These are phyloP conservation scores for Aselliscus stoliczkanus DNA, from an alignment of 2,797 vertebrate genomes.

Conservation along the genomic window DNA sequence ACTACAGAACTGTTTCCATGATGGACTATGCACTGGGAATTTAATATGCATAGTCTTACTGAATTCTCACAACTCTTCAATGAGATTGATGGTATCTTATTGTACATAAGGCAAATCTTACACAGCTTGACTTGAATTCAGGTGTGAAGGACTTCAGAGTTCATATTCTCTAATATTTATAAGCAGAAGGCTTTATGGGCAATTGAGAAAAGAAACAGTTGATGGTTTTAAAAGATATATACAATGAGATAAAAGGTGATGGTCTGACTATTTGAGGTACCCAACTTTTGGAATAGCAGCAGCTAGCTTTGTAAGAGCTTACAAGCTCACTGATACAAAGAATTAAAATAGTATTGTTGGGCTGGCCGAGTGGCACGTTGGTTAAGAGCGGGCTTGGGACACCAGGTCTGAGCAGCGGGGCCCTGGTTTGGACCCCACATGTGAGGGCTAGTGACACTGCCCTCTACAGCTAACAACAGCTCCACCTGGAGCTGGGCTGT, in stretches of 20 bases:
- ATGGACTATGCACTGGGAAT: not conserved
- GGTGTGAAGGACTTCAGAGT: not conserved
- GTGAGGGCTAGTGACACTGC: no score
- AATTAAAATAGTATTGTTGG: slow-evolving; percentile 7
- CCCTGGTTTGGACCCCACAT: no score
- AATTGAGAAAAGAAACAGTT: not conserved
- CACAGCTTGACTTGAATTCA: not conserved
- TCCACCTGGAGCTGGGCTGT: no score
- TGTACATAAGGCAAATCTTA: not conserved
- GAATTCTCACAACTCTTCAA: slow-evolving; percentile 2
- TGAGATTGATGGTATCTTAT: not conserved
- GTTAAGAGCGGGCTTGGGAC: no score
- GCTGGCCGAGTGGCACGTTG: no score
- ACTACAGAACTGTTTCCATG: not conserved
- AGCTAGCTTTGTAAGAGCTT: slow-evolving; percentile 30
- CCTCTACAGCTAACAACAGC: no score
- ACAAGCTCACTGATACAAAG: slow-evolving; percentile 12
- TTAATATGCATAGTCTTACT: slow-evolving; percentile 1
- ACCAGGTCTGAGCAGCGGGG: no score
- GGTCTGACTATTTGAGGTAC: not conserved
- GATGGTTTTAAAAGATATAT: not conserved
- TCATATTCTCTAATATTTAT: not conserved
- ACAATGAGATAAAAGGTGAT: not conserved
- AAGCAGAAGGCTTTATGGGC: not conserved
- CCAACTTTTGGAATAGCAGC: not conserved